These are phyloP conservation scores for Xyrauchen texanus DNA, from an alignment of 2,113 vertebrate species.

Conservation along the genomic window DNA sequence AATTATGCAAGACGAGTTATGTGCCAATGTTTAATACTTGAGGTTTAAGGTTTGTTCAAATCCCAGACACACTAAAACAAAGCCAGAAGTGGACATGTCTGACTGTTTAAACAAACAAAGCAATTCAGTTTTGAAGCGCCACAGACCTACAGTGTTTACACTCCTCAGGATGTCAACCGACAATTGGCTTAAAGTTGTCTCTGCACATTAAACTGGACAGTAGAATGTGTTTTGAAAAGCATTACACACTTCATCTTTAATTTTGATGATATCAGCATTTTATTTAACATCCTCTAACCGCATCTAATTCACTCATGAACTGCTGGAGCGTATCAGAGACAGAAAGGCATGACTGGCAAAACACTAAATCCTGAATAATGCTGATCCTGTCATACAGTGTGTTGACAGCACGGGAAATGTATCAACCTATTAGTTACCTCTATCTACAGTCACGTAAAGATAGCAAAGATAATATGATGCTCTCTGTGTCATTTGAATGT, in stretches of 20 bases:
- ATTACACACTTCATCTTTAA: neutral
- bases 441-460: neutral
- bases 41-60: too few species aligned
- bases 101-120: neutral
- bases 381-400: neutral
- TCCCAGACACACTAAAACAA: neutral
- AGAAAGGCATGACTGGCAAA: neutral
- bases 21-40: too few species aligned
- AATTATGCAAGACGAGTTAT: too few species aligned
- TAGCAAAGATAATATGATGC: neutral
- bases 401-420: too few species aligned
- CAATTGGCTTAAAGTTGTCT: neutral
- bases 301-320: neutral
- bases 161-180: neutral
- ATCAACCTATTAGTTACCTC: neutral
- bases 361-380: neutral
- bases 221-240: neutral
- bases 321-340: neutral
- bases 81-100: neutral
- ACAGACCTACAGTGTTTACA: neutral
- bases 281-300: neutral
- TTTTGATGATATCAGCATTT: neutral
- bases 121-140: neutral
- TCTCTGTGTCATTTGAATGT: slow-evolving; percentile 10
- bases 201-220: neutral